A percentile compares a stretch with the other conserved stretches of the same genome.
phyloP scores from a whole-genome alignment of 2,888 invertebrate genomes.

The Serrognathus titanus region DNA sequence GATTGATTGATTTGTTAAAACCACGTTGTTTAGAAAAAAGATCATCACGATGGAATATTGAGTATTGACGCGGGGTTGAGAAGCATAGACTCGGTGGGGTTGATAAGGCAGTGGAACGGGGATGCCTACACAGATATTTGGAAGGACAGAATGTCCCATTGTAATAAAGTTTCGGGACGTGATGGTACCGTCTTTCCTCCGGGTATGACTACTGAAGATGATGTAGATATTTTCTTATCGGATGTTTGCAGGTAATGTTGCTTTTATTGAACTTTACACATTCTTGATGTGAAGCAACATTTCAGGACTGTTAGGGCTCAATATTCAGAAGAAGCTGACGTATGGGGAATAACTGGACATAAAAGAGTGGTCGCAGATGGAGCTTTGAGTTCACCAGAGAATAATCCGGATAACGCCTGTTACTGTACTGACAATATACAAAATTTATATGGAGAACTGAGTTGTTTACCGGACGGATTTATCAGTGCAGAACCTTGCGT shows the following conservation, averaged over 20 bases:
- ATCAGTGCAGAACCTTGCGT: constrained; percentile 1
- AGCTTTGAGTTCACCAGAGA: neutral
- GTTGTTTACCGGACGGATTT: constrained; percentile 5
- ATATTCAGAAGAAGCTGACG: neutral
- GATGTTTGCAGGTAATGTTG: constrained; percentile 6
- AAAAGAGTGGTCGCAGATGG: neutral
- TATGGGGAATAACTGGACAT: neutral
- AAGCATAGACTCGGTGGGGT: neutral
- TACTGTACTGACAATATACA: neutral
- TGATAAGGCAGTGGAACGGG: constrained; percentile 4
- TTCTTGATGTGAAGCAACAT: neutral
- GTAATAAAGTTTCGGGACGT: constrained; percentile 4
- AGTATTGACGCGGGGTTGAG: constrained; percentile 1
- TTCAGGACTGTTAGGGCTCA: neutral
- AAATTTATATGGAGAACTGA: neutral
- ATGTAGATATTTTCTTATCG: neutral
- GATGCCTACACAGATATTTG: neutral
- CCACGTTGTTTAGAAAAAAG: neutral
- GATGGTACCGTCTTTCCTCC: constrained; percentile 8
- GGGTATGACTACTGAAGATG: neutral
- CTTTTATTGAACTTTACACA: too few species aligned
- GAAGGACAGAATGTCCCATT: neutral
- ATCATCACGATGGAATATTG: constrained; percentile 2
- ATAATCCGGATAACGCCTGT: neutral
- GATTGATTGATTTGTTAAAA: neutral